Evolutionary conservation across 2,888 invertebrate species (phyloP), one percentile per base, ranked within the genome.

Genomic region (Hirudinaria manillensis): DNA sequence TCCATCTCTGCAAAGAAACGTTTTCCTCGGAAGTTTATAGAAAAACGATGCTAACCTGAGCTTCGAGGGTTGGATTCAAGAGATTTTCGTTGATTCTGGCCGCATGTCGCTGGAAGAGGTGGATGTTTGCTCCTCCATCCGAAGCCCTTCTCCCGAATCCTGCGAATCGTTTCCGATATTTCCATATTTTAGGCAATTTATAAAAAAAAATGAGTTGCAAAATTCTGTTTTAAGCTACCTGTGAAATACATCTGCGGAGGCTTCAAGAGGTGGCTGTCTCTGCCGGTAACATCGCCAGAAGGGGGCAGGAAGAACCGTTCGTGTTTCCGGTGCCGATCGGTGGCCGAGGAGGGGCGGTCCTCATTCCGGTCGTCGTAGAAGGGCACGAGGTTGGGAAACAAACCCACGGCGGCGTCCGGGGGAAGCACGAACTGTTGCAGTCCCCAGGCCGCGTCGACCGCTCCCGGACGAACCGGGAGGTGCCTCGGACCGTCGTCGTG

Each of bases 201-300:
- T 2, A 6, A 4, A 7, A 56, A 24, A 21, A 7, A 7, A 29
- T 21, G 10, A 10, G 1, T 61, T 13, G 61, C 1, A 29, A 61
- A 27, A 7, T 27, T 61, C 10, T 13, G 19, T 27, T 61, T 61
- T 10, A 61, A 27, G 61, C 29, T 75, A 84, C 85, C 82, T 78
- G 82, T 92, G 72, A 85, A 86, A 89, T 94, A 90, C 21, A 93
- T 92, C 65, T 77, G 77, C 76, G 91, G 95, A n/a, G 94, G 94
- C 84, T 94, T 94, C 76, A 97, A 87, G 78, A 96, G 87, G 85
- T 96, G 93, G 81, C 94, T 94, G 87, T 96, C 94, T 55, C 36
- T 24, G 38, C 55, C n/a, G 53, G 34, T 19, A 24, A 91, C 92
- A 80, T 61, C 45, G 65, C n/a, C 34, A n/a, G 72, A 24, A 36